A percentile compares a stretch with the other conserved stretches of the same genome.
phyloP scores from a whole-genome alignment of 92 coral and sea anemone genomes.

The Epizoanthus stellaris region DNA sequence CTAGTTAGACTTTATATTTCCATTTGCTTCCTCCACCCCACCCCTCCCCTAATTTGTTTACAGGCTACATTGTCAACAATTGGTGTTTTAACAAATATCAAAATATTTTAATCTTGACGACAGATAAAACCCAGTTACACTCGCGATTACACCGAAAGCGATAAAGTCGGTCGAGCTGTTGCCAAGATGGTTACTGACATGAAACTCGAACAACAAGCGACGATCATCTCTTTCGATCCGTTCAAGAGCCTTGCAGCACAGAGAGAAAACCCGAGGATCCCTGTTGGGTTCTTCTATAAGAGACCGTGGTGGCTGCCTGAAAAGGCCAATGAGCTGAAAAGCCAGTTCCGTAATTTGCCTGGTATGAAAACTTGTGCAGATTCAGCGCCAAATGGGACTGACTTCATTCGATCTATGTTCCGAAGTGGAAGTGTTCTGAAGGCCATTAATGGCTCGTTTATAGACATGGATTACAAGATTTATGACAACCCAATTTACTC shows the following conservation, averaged over 20 bases:
- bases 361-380: conserved; percentile 69
- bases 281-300: conserved; percentile 72
- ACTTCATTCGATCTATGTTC: conserved; percentile 68
- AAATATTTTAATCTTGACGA: background rate
- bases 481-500: conserved; percentile 72
- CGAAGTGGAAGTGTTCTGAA: conserved; percentile 66
- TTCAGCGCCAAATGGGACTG: conserved; percentile 62
- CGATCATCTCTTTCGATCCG: conserved; percentile 86
- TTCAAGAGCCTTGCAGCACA: conserved; percentile 77
- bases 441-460: conserved; percentile 74
- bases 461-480: conserved; percentile 89
- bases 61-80: background rate
- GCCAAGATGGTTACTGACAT: conserved; percentile 77
- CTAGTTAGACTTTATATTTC: no score
- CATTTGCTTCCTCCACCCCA: no score
- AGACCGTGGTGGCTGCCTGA: conserved; percentile 63
- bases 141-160: conserved; percentile 71
- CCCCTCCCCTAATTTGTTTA: no score
- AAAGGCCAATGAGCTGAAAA: conserved; percentile 35
- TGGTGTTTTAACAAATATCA: background rate
- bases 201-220: conserved; percentile 72
- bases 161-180: conserved; percentile 74
- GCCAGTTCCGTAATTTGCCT: conserved; percentile 50
- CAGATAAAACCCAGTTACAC: conserved; percentile 84
- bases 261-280: conserved; percentile 58